Evolutionary conservation across 2,113 vertebrate genomes (phyloP).

Genomic region (Xiphophorus maculatus): DNA sequence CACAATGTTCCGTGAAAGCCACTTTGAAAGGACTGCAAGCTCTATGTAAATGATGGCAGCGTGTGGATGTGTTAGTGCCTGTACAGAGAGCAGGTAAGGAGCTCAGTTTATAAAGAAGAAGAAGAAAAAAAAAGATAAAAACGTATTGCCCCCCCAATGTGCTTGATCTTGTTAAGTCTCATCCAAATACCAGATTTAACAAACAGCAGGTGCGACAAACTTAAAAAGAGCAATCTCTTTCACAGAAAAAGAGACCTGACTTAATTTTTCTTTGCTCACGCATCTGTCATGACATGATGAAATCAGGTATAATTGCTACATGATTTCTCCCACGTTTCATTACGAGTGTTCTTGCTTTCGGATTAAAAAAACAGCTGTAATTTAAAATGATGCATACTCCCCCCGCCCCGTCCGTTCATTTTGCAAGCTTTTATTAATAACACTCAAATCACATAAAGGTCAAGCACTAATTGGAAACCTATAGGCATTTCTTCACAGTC

Average conservation of each 20-base stretch:
- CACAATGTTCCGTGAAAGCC: constrained; percentile 80
- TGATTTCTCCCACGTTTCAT: constrained; percentile 5
- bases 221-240: not conserved
- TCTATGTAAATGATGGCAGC: constrained; percentile 75
- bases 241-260: not conserved
- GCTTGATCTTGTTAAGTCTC: constrained; percentile 24
- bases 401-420: not conserved
- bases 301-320: rapidly evolving
- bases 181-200: constrained; percentile 6
- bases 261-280: not conserved
- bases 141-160: constrained; percentile 45
- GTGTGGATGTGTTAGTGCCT: constrained; percentile 39
- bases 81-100: constrained; percentile 66
- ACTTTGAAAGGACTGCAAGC: constrained; percentile 78
- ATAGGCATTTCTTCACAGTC: constrained; percentile 8
- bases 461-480: constrained; percentile 13
- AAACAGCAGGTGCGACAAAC: constrained; percentile 3
- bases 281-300: not conserved
- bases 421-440: constrained; percentile 2
- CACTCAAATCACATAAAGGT: constrained; percentile 15
- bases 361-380: not conserved
- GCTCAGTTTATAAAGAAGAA: constrained; percentile 69
- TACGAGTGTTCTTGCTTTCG: not conserved
- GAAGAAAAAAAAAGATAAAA: constrained; percentile 53
- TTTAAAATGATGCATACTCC: constrained; percentile 1